Conservation (phyloP, 2,888 invertebrate species). For the Lordiphosa andalusiaca region DNA sequence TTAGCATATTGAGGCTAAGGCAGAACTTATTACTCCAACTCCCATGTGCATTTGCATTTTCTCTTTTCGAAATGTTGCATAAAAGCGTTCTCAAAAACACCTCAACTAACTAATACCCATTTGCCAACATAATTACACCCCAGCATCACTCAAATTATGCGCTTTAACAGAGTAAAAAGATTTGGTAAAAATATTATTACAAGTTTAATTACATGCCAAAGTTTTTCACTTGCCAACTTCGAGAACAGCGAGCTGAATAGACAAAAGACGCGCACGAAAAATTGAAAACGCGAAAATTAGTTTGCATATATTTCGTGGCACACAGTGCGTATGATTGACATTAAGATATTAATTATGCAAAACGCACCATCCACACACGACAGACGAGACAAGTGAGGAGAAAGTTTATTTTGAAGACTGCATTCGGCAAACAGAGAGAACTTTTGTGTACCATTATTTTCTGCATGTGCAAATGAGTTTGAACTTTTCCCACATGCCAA, state of each 20-base stretch:
- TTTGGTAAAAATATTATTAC: constrained; percentile 33
- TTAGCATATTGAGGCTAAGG: too few relatives aligned
- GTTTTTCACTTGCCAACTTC: constrained; percentile 23
- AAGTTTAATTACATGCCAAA: constrained; percentile 60
- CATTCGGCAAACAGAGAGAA: constrained; percentile 4
- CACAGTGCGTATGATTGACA: constrained; percentile 73
- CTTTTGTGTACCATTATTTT: constrained; percentile 7
- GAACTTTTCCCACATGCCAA: constrained; percentile 9
- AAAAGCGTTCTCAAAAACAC: too few relatives aligned
- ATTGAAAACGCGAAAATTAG: constrained; percentile 51
- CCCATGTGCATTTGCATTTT: too few relatives aligned
- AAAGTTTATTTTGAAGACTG: constrained; percentile 11
- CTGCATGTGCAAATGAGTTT: constrained; percentile 8
- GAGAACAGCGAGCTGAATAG: background rate
- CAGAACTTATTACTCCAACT: too few relatives aligned
- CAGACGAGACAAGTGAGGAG: background rate
- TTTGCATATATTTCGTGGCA: constrained; percentile 65
- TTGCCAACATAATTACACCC: too few relatives aligned
- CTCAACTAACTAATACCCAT: too few relatives aligned
- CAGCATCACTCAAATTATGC: too few relatives aligned
- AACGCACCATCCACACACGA: constrained; percentile 21
- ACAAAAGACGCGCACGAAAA: constrained; percentile 22
- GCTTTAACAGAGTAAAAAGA: constrained; percentile 5
- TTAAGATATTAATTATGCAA: constrained; percentile 72
- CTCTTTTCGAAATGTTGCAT: too few relatives aligned